Conservation (phyloP, 2,888 invertebrate species). For the Celastrina argiolus region DNA sequence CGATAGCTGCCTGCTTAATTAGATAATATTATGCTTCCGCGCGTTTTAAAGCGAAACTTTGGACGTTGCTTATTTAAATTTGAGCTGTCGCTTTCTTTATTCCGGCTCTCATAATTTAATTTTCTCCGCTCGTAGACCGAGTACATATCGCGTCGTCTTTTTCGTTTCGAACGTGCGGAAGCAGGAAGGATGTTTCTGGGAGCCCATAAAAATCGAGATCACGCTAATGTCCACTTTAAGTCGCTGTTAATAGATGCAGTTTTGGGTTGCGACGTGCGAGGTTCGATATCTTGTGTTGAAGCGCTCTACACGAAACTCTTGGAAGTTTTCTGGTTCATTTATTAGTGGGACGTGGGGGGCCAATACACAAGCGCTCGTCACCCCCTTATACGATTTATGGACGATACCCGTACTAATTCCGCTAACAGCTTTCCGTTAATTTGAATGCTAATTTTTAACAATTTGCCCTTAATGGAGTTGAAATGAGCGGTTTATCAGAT, state of each 20-base stretch:
- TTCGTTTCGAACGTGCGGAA: conserved; percentile 42
- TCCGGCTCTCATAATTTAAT: conserved; percentile 68
- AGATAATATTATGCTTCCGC: neutral
- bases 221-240: conserved; percentile 57
- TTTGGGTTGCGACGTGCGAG: conserved; percentile 47
- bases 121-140: conserved; percentile 65
- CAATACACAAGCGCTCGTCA: conserved; percentile 63
- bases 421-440: conserved; percentile 71
- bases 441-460: conserved; percentile 76
- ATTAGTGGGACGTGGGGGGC: conserved; percentile 69
- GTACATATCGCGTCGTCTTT: conserved; percentile 68
- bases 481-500: conserved; percentile 45
- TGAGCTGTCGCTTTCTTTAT: conserved; percentile 58
- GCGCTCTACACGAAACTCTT: conserved; percentile 56
- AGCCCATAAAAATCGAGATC: conserved; percentile 46
- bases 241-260: conserved; percentile 44
- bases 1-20: conserved; percentile 2
- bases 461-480: conserved; percentile 68
- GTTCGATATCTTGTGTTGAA: conserved; percentile 55
- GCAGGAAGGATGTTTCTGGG: conserved; percentile 40
- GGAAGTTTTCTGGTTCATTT: conserved; percentile 76
- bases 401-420: conserved; percentile 70
- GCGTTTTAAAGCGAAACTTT: conserved; percentile 23
- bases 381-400: conserved; percentile 73
- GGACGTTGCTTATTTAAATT: conserved; percentile 30